These are phyloP conservation scores for Halesus radiatus DNA, from an alignment of 1,140 invertebrate species.

Conservation along the genomic window DNA sequence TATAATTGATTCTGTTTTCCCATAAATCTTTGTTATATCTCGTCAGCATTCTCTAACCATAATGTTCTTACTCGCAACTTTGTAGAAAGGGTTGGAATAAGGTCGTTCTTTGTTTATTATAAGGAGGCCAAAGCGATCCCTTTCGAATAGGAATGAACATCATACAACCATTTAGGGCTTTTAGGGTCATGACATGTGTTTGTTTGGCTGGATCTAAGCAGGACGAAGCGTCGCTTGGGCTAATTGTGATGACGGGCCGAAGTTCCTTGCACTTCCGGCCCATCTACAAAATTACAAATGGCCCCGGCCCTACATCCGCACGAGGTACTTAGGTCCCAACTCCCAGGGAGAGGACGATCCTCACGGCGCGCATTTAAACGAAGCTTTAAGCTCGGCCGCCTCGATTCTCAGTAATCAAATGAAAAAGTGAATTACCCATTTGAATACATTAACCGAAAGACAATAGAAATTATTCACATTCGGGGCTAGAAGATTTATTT, in stretches of 20 bases:
- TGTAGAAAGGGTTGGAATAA: too few species aligned
- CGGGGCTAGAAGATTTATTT: neutral
- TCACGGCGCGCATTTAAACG: neutral
- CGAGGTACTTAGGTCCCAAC: neutral
- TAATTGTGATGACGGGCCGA: conserved; percentile 29
- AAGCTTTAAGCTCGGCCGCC: neutral
- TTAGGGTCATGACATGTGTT: conserved; percentile 16
- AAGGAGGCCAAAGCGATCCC: too few species aligned
- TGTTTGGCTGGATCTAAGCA: conserved; percentile 6
- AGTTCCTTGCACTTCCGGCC: conserved; percentile 42
- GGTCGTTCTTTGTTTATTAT: too few species aligned
- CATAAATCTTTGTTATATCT: too few species aligned
- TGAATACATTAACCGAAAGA: neutral
- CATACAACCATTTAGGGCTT: neutral
- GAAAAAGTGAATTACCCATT: neutral
- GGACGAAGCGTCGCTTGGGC: conserved; percentile 12
- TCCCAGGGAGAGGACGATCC: neutral
- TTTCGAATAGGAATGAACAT: too few species aligned
- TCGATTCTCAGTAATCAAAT: neutral
- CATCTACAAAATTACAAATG: conserved; percentile 5
- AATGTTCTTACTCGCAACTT: too few species aligned
- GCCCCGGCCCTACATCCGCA: conserved; percentile 34
- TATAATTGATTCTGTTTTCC: too few species aligned
- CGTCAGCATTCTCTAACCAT: too few species aligned
- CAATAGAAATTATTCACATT: neutral